phyloP scores from a whole-genome alignment of 2,888 invertebrate species.

The Entomobrya proxima region DNA sequence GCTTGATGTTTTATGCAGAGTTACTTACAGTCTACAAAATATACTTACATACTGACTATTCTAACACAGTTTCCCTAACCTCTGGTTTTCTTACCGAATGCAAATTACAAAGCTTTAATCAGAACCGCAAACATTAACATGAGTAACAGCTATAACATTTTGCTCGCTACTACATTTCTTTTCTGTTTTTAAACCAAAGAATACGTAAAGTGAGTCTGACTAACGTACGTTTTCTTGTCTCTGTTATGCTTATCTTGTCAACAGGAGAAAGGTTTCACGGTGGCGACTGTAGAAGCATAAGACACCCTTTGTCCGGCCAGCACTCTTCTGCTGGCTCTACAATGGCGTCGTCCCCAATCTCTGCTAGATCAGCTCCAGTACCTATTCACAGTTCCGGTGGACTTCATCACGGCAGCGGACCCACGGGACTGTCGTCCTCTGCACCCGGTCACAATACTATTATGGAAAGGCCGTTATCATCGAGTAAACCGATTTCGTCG shows the following conservation, averaged over 20 bases:
- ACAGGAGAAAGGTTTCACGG: slow-evolving; percentile 70
- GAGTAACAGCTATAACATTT: no score
- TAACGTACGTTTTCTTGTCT: slow-evolving; percentile 15
- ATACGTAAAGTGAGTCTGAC: neutral
- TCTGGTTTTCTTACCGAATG: no score
- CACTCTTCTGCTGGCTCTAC: slow-evolving; percentile 74
- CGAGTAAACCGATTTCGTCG: slow-evolving; percentile 47
- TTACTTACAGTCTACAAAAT: no score
- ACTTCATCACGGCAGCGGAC: neutral
- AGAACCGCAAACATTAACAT: no score
- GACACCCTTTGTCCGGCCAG: slow-evolving; percentile 71
- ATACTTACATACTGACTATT: no score
- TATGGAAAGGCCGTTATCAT: slow-evolving; percentile 52
- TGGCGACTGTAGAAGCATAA: slow-evolving; percentile 69
- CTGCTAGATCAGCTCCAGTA: slow-evolving; percentile 73
- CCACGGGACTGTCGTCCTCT: slow-evolving; percentile 59
- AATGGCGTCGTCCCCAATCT: slow-evolving; percentile 74
- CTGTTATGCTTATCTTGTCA: neutral
- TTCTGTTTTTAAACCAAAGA: neutral
- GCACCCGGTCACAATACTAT: slow-evolving; percentile 65
- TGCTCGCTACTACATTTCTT: no score
- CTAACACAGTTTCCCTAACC: no score
- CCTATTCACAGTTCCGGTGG: slow-evolving; percentile 67
- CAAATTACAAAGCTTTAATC: no score
- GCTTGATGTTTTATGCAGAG: no score